Percentiles rank a stretch among this genome's conserved stretches.
Evolutionary conservation across 2,113 vertebrate genomes (phyloP).

Genomic region (Microtus oregoni): DNA sequence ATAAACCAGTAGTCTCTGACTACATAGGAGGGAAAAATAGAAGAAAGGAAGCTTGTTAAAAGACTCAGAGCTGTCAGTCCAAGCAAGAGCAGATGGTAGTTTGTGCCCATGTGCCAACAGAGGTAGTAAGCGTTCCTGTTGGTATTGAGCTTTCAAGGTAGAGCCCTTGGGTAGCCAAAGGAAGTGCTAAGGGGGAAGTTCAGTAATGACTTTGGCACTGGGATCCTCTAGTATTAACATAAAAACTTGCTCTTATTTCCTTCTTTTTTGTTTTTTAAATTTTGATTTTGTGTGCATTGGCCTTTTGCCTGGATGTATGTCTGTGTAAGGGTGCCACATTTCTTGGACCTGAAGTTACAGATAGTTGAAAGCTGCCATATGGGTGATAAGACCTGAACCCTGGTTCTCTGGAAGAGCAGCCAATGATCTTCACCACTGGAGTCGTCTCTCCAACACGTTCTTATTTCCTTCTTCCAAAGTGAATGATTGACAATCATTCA

Average conservation of each 20-base stretch:
- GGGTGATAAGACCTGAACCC: too few species aligned
- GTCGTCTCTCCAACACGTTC: background rate
- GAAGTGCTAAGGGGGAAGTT: background rate
- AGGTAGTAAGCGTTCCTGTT: background rate
- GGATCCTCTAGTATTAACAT: background rate
- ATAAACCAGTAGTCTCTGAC: too few species aligned
- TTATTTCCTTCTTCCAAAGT: background rate
- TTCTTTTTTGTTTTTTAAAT: background rate
- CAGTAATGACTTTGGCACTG: background rate
- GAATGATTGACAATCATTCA: background rate
- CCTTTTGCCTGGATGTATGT: too few species aligned
- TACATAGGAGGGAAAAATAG: background rate
- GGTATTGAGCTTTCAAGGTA: background rate
- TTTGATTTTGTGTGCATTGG: background rate
- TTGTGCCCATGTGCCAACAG: background rate
- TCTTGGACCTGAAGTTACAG: too few species aligned
- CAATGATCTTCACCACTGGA: too few species aligned
- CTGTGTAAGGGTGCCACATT: too few species aligned
- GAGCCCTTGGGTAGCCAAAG: background rate
- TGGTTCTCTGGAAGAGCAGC: too few species aligned
- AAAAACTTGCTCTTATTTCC: background rate
- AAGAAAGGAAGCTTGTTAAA: background rate
- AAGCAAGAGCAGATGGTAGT: background rate
- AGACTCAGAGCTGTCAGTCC: background rate
- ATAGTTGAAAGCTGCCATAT: too few species aligned